Evolutionary conservation across 2,113 vertebrate species (phyloP).

Genomic region (Astur gentilis): DNA sequence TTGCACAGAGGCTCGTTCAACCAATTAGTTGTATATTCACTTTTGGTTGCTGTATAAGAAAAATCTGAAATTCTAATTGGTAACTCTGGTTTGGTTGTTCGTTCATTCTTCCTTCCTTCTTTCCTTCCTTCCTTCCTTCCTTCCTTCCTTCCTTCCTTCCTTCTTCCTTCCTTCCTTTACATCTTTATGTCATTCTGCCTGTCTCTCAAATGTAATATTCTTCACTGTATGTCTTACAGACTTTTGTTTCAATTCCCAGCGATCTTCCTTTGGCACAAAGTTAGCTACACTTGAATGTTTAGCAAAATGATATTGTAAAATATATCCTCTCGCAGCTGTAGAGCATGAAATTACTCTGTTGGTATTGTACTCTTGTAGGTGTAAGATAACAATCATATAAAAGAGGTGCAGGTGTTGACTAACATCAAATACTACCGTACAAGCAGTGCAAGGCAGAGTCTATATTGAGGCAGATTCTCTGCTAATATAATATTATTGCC

Average conservation of each 20-base stretch:
- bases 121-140: not conserved
- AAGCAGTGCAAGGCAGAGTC: not conserved
- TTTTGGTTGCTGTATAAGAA: not conserved
- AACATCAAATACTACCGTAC: not conserved
- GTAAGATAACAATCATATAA: not conserved
- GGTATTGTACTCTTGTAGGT: not conserved
- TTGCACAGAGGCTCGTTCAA: not conserved
- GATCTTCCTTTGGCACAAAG: not conserved
- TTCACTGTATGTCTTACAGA: not conserved
- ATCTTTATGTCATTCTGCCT: not conserved
- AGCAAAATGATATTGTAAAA: not conserved
- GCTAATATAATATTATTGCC: not conserved
- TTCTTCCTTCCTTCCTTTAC: not conserved
- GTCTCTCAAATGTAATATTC: not conserved
- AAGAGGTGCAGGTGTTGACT: not conserved
- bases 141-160: not conserved
- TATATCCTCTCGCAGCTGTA: not conserved
- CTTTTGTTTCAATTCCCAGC: not conserved
- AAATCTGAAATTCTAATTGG: not conserved
- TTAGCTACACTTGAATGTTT: not conserved
- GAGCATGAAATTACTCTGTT: not conserved
- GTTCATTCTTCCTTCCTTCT: not conserved
- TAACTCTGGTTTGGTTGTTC: not conserved
- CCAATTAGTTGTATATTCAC: not conserved
- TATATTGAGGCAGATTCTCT: not conserved